Evolutionary conservation across 2,113 vertebrate species (phyloP).

Genomic region (Rhynchopsitta pachyrhyncha): DNA sequence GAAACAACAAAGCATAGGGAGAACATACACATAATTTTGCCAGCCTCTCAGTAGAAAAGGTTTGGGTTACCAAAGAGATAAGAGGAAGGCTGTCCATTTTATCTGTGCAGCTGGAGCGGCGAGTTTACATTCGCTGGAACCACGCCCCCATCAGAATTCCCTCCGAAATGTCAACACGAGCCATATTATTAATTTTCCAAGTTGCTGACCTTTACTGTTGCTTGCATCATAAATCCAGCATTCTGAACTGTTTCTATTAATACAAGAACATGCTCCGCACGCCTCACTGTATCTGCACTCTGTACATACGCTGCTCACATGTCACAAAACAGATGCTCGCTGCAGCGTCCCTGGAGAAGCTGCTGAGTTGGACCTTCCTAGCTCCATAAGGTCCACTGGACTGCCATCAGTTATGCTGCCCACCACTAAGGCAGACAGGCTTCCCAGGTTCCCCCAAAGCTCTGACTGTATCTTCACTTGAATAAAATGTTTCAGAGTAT

Average conservation of each 20-base stretch:
- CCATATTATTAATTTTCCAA: conserved; percentile 42
- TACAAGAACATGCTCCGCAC: background rate
- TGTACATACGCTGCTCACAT: background rate
- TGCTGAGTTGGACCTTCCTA: background rate
- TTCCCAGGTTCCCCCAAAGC: background rate
- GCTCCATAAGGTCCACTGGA: background rate
- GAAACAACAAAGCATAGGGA: conserved; percentile 6
- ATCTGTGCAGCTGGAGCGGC: fast-evolving
- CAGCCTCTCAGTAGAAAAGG: background rate
- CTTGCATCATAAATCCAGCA: background rate
- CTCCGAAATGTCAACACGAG: conserved; percentile 41
- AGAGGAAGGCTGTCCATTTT: background rate
- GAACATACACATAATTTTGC: background rate
- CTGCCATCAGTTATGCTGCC: background rate
- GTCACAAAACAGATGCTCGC: background rate
- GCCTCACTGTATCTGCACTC: background rate
- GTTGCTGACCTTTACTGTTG: conserved; percentile 30
- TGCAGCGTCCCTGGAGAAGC: background rate
- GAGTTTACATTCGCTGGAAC: background rate
- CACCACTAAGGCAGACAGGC: background rate
- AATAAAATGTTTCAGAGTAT: background rate
- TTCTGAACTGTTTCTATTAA: conserved; percentile 1
- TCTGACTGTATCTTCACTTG: background rate
- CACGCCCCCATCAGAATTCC: background rate
- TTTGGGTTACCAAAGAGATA: background rate